Percentiles rank a stretch among this genome's conserved stretches.
These are phyloP conservation scores for Eidolon helvum DNA, from an alignment of 2,113 vertebrate genomes.

Conservation along the genomic window DNA sequence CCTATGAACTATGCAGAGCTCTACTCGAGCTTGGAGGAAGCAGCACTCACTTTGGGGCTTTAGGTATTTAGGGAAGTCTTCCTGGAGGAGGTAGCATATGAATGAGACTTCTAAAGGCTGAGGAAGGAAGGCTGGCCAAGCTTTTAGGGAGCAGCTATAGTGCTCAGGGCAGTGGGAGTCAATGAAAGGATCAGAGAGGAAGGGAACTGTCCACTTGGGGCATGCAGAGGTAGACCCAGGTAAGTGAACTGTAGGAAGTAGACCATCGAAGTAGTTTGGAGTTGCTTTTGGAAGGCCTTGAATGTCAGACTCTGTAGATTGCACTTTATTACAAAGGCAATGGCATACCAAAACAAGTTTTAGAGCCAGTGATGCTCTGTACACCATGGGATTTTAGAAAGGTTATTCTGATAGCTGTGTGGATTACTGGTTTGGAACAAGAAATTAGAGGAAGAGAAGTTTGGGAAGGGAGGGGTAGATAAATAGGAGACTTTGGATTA, in stretches of 20 bases:
- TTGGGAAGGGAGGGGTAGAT: not conserved
- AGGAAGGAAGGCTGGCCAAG: not conserved
- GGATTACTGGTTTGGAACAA: not conserved
- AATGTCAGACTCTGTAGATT: not conserved
- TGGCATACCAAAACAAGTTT: not conserved
- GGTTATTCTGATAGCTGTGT: not conserved
- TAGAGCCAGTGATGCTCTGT: not conserved
- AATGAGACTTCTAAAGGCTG: constrained; percentile 1
- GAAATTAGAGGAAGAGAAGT: not conserved
- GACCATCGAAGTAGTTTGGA: not conserved
- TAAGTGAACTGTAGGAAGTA: not conserved
- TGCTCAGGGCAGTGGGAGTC: not conserved
- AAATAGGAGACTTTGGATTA: not conserved
- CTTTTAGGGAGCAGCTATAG: not conserved
- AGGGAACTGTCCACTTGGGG: not conserved
- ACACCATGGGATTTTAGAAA: not conserved
- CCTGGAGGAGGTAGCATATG: not conserved
- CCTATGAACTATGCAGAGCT: not conserved
- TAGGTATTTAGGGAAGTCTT: not conserved
- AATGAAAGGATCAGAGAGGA: not conserved
- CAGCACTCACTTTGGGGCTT: not conserved
- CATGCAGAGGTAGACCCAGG: not conserved
- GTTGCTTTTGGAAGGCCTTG: not conserved
- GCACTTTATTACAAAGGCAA: not conserved
- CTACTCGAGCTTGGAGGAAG: not conserved